Evolutionary conservation across 1,140 invertebrate genomes (phyloP).

Genomic region (Ptiloglossa arizonensis): DNA sequence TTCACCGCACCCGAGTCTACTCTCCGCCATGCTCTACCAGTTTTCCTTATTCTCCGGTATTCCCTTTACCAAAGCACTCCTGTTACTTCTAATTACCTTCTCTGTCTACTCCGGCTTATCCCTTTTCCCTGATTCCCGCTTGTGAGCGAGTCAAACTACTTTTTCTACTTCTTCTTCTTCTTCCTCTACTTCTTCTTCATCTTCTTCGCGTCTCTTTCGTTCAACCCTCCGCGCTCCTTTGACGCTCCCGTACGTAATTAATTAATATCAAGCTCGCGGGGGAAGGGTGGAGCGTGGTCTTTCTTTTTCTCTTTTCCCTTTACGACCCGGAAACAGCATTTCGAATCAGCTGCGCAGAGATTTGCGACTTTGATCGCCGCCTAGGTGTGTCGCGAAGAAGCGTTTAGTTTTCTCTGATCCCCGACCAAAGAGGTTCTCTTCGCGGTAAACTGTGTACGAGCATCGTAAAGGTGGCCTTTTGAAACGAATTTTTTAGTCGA

Average conservation of each 20-base stretch:
- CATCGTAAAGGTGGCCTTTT: background rate
- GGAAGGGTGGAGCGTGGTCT: too few species aligned
- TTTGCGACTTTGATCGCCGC: constrained; percentile 20
- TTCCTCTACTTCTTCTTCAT: background rate
- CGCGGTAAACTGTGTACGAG: background rate
- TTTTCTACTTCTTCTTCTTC: too few species aligned
- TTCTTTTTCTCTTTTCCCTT: too few species aligned
- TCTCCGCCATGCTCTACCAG: background rate
- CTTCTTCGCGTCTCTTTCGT: background rate
- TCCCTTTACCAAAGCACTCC: background rate
- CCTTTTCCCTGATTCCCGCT: background rate
- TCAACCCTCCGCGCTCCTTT: background rate
- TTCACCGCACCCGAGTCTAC: constrained; percentile 5
- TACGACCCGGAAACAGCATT: background rate
- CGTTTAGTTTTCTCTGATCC: background rate
- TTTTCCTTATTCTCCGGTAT: background rate
- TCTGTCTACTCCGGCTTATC: background rate
- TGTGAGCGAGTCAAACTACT: background rate
- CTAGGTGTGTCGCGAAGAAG: too few species aligned
- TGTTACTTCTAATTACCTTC: constrained; percentile 39
- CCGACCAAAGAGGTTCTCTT: background rate
- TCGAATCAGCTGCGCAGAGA: background rate
- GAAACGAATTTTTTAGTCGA: too few species aligned
- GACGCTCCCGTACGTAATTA: background rate
- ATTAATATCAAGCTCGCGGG: constrained; percentile 3